Percentiles rank a stretch among this genome's conserved stretches.
These are phyloP conservation scores for Coleophora deauratella DNA, from an alignment of 2,888 invertebrate genomes.

Conservation along the genomic window DNA sequence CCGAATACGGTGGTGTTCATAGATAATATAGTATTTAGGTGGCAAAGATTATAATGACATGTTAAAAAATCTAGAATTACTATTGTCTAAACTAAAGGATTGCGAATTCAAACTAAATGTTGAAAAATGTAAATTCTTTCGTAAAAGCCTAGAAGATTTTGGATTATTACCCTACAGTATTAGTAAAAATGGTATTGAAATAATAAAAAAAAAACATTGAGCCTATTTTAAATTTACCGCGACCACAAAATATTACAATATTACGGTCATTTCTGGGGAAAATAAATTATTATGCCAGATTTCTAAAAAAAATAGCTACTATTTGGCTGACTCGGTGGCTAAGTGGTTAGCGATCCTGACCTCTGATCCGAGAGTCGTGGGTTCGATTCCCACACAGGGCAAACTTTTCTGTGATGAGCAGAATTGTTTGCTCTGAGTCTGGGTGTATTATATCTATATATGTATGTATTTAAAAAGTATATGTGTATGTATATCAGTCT, in stretches of 20 bases:
- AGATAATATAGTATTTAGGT: conserved; percentile 2
- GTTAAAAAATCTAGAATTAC: neutral
- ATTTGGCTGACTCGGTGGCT: no score
- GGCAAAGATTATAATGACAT: conserved; percentile 1
- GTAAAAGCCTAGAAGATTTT: conserved; percentile 5
- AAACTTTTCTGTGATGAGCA: no score
- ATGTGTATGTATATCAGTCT: no score
- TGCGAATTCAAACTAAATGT: conserved; percentile 6
- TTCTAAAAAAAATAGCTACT: conserved; percentile 9
- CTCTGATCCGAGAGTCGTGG: no score
- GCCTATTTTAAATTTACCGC: neutral
- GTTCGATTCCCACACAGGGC: no score
- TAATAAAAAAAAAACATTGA: neutral
- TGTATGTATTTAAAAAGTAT: no score
- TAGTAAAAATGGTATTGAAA: neutral
- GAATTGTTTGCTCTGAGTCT: no score
- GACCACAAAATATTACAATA: conserved; percentile 6
- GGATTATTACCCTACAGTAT: conserved; percentile 3
- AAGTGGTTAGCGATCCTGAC: no score
- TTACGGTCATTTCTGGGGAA: conserved; percentile 8
- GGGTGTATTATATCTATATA: no score
- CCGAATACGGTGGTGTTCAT: conserved; percentile 7
- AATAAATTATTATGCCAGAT: conserved; percentile 8
- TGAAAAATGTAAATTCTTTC: conserved; percentile 8
- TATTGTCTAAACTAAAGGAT: conserved; percentile 1